Conservation (phyloP, 1,140 invertebrate species). For the Apis florea region DNA sequence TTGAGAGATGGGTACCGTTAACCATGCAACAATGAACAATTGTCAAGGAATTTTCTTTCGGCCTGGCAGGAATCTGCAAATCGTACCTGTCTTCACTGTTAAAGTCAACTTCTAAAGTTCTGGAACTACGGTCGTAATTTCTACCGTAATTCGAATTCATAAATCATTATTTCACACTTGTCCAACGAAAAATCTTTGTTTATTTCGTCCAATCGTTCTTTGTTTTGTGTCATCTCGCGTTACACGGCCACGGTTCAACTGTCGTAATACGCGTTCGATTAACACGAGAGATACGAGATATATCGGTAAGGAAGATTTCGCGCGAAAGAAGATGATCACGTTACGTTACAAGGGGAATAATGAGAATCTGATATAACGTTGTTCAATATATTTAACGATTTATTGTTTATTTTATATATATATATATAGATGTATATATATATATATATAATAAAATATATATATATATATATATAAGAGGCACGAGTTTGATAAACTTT, state of each 20-base stretch:
- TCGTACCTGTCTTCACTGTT: constrained; percentile 14
- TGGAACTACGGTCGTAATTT: background rate
- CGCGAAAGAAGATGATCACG: background rate
- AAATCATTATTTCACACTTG: no score
- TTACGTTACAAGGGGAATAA: constrained; percentile 14
- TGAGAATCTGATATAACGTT: constrained; percentile 62
- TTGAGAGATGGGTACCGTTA: constrained; percentile 8
- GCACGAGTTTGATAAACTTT: constrained; percentile 38
- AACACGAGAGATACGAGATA: no score
- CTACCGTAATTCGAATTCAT: no score
- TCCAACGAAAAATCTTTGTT: no score
- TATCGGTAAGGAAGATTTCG: background rate
- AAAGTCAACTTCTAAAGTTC: background rate
- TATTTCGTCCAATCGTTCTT: no score
- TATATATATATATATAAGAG: constrained; percentile 22
- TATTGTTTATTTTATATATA: constrained; percentile 66
- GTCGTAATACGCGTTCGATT: no score
- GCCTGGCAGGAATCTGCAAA: background rate
- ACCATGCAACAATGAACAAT: background rate
- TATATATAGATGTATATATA: constrained; percentile 16
- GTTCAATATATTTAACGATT: constrained; percentile 75
- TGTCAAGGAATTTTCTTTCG: background rate
- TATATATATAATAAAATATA: no score
- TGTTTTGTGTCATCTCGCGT: no score
- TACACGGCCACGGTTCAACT: no score